Base-by-base conservation (phyloP, 92 coral and sea anemone species). In the Anthopleura xanthogrammica region DNA sequence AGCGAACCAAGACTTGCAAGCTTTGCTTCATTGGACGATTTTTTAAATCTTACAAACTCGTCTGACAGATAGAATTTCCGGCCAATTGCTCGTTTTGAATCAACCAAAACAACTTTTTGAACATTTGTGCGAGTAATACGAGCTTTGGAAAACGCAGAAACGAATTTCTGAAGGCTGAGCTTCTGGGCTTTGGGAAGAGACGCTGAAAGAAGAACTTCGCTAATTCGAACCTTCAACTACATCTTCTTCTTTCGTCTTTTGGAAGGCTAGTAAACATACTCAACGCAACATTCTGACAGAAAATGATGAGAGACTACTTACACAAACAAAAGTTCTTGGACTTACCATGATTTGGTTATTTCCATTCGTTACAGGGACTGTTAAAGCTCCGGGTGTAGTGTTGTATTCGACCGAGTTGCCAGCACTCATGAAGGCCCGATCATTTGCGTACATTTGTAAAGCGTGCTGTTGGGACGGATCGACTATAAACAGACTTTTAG, bases 311-410 rank as follows among this genome's bases (percentile, higher is more conserved):
- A 5, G 36, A 75, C 8, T 75, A 75, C 4, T 57, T 5, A 50
- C 55, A 75, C 52, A 60, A 12, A 22, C 12, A 36, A 46, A 7
- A 29, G 39, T 58, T 60, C 42, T 29, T 52, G 43, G 84, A 87
- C 98, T 91, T 80, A 97, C 99, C 94, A 97, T 95, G 81, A 97
- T 88, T 86, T 97, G 99, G 50, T 92, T 93, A 87, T 94, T 97
- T 75, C 99, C 98, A 83, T 94, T 97, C 16, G 95, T 91, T 77
- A 94, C 90, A 42, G 96, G 98, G 58, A 95, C 92, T 77, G 99
- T 88, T 56, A 97, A 91, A 78, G 99, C 90, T 60, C 97, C 97
- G 55, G 92, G 91, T 41, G 92, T 88, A 55, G 94, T 92, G 85
- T 97, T 97, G 80, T 90, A 97, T 91, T 97, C 99, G 77, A 93